Evolutionary conservation across 1,140 invertebrate species (phyloP), one percentile per base, ranked within the genome.

Genomic region (Chymomyza costata): DNA sequence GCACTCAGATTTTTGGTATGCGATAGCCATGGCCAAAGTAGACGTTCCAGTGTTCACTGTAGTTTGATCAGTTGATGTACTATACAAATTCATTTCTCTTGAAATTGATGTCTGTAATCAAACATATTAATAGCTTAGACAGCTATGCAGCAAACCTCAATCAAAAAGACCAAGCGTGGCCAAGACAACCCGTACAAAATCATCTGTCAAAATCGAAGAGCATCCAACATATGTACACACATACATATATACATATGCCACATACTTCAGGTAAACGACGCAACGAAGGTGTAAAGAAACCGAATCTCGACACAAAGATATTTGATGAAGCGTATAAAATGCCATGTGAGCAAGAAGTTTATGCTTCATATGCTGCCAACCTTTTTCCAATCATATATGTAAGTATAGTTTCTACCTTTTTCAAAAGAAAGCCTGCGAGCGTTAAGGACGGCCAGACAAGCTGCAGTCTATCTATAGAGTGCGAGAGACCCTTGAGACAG

Each of bases 101-200:
- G 18, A 69, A 66, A 65, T 62, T 56, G 45, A 54, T 66, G 76
- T 66, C 46, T 55, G 65, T 68, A 80, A 80, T 80, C 73, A 80
- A 80, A 80, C 63, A 80, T 80, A 80, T 80, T 80, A 80, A 80
- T 80, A 65, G 67, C 73, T 54, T n/a, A n/a, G n/a, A n/a, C n/a
- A 47, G 54, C 70, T 46, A 50, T 47, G 50, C 31, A 31, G 16
- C 54, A 39, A 45, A 80, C 73, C 73, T 58, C 73, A 80, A 80
- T 80, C 73, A 76, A 54, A 32, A 45, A 8, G 21, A 5, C 21
- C 3, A 5, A 3, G 21, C 21, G 21, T 25, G 3, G 14, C 35
- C 53, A 32, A 39, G 52, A 44, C 15, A 45, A 32, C 39, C 64
- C 44, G 50, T 47, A 56, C 57, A 62, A 30, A 71, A 70, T 80